Evolutionary conservation across 2,888 invertebrate genomes (phyloP), one percentile per base, ranked within the genome.

Genomic region (Argynnis bischoffii): DNA sequence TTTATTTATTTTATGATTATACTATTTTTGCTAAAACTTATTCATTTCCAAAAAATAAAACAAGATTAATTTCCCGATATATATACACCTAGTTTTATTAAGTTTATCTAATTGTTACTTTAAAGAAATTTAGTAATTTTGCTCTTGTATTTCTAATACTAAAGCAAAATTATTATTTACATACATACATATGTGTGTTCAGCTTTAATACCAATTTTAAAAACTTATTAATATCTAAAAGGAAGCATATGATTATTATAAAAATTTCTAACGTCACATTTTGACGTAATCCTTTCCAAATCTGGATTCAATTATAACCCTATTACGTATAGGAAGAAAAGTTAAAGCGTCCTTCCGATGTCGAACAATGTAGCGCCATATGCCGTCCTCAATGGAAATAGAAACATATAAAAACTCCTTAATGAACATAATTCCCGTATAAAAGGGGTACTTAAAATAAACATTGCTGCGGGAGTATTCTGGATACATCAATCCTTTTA

Each of bases 351-450:
- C 55, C 54, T 69, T 70, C 69, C 67, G 54, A 67, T 65, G 55
- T 69, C 63, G 55, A 64, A 76, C 76, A 76, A 77, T 77, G 69
- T 64, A 72, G 55, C 71, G 71, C 77, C 78, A 78, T 77, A 74
- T 77, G 78, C 70, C 74, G 72, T 63, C 73, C 73, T 75, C 67
- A 73, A 72, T 77, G 68, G 66, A 78, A 78, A 79, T 91, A 92
- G 90, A 88, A 84, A 79, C 81, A 77, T 84, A 87, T 85, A 89
- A 91, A 91, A 90, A 88, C 81, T 80, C 75, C 85, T 84, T 92
- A 92, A 92, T 92, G 90, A 91, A 90, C 89, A 80, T 89, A 89
- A 91, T 92, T 89, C 87, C 86, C 80, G 79, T 89, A 88, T 90
- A 88, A 70, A 91, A 92, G 90, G 91, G 92, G 91, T 89, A 84